These are phyloP conservation scores for Suncus etruscus DNA, from an alignment of 2,113 vertebrate genomes.

Conservation along the genomic window DNA sequence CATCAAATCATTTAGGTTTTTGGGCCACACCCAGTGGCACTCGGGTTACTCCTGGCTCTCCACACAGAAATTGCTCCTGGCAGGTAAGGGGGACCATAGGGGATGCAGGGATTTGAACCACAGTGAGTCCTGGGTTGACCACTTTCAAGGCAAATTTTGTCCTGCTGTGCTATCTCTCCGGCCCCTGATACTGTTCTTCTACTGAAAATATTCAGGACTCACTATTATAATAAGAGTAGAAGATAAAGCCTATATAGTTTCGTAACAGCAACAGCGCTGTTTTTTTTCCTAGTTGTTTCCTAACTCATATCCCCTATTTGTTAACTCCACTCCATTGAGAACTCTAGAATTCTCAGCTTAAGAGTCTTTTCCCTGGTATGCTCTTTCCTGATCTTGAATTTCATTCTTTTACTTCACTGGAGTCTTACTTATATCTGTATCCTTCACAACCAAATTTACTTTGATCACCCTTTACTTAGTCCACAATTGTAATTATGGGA, in stretches of 20 bases:
- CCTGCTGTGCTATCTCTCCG: no score
- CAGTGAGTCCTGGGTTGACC: no score
- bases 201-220: neutral
- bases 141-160: no score
- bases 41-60: no score
- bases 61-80: no score
- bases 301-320: neutral
- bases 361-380: neutral
- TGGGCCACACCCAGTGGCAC: no score
- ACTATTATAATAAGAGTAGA: neutral
- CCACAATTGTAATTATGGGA: neutral
- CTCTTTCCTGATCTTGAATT: neutral
- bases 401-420: neutral
- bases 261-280: no score
- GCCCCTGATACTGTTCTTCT: neutral
- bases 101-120: no score
- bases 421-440: neutral
- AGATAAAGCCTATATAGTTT: no score
- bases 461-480: neutral
- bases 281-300: no score
- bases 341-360: neutral
- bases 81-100: no score
- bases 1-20: neutral
- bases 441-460: neutral
- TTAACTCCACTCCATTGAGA: neutral